These are phyloP conservation scores for Colossoma macropomum DNA, from an alignment of 2,113 vertebrate genomes.

Conservation along the genomic window DNA sequence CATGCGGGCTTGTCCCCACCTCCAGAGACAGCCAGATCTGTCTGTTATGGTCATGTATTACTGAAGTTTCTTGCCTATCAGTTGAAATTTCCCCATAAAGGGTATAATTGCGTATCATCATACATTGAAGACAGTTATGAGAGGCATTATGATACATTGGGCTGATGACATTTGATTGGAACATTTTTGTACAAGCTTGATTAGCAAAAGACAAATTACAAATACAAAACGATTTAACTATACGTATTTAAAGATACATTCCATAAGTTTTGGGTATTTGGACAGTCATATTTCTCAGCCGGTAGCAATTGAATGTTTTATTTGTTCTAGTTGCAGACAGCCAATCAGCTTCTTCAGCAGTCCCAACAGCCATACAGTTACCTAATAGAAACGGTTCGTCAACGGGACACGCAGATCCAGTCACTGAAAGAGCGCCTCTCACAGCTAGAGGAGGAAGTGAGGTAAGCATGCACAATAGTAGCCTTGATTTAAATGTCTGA, in stretches of 20 bases:
- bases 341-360: conserved; percentile 88
- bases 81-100: not conserved
- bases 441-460: conserved; percentile 86
- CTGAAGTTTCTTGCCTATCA: not conserved
- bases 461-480: conserved; percentile 72
- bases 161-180: not conserved
- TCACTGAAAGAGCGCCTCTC: conserved; percentile 78
- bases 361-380: conserved; percentile 94
- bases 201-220: too few relatives aligned
- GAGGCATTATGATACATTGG: not conserved
- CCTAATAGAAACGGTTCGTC: conserved; percentile 88
- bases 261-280: too few relatives aligned
- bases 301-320: not conserved
- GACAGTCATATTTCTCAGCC: not conserved
- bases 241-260: too few relatives aligned
- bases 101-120: not conserved
- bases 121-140: not conserved
- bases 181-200: too few relatives aligned
- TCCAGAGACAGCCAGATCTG: not conserved
- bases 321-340: conserved; percentile 81
- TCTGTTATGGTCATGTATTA: not conserved
- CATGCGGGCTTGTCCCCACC: conserved; percentile 51
- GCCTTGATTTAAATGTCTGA: too few relatives aligned
- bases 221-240: too few relatives aligned
- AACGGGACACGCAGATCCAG: conserved; percentile 88